Evolutionary conservation across 2,888 invertebrate species (phyloP).

Genomic region (Oxytorus armatus): DNA sequence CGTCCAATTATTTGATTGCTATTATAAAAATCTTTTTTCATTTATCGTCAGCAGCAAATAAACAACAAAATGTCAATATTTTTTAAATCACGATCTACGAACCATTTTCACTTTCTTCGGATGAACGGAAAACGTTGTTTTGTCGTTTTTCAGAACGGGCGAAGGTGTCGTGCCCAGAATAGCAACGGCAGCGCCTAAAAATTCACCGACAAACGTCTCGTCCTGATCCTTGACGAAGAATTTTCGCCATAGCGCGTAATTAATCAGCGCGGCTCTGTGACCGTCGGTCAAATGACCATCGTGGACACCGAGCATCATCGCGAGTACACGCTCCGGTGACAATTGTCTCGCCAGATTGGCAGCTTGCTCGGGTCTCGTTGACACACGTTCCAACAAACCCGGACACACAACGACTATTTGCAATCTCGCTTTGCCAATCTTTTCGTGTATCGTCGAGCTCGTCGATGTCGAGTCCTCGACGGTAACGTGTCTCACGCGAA

Average conservation of each 20-base stretch:
- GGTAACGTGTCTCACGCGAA: conserved; percentile 90
- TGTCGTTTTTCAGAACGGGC: conserved; percentile 83
- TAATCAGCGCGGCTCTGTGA: conserved; percentile 89
- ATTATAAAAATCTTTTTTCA: too few relatives aligned
- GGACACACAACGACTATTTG: conserved; percentile 94
- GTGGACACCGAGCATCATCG: conserved; percentile 92
- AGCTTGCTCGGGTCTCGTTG: conserved; percentile 86
- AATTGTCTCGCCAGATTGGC: conserved; percentile 87
- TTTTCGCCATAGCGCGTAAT: conserved; percentile 92
- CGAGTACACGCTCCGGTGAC: conserved; percentile 90
- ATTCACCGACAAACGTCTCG: conserved; percentile 93
- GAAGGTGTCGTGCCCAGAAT: conserved; percentile 86
- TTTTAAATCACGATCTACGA: conserved; percentile 76
- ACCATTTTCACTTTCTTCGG: conserved; percentile 92
- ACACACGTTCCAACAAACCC: conserved; percentile 88
- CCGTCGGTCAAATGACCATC: conserved; percentile 89
- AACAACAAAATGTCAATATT: conserved; percentile 43
- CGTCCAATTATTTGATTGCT: too few relatives aligned
- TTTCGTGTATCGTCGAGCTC: conserved; percentile 85
- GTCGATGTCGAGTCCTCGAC: conserved; percentile 88
- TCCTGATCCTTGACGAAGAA: conserved; percentile 93
- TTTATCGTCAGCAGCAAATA: too few relatives aligned
- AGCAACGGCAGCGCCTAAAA: conserved; percentile 92
- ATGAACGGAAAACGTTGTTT: conserved; percentile 90
- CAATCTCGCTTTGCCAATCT: conserved; percentile 88